These are phyloP conservation scores for Hemithea aestivaria DNA, from an alignment of 2,888 invertebrate species.

Conservation along the genomic window DNA sequence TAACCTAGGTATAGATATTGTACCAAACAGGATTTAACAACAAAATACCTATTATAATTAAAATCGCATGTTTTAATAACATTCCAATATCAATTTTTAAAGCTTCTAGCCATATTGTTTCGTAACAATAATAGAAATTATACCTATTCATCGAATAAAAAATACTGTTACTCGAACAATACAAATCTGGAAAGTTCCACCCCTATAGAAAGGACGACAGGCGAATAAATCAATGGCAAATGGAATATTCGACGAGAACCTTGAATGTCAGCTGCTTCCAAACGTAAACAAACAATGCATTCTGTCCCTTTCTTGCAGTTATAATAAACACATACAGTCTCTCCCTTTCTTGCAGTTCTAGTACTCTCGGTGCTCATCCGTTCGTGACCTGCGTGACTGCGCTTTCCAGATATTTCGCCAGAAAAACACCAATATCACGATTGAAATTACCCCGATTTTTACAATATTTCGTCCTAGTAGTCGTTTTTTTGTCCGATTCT, in stretches of 20 bases:
- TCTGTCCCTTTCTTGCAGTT: slow-evolving; percentile 6
- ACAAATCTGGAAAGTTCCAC: background rate
- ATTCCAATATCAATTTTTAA: too few relatives aligned
- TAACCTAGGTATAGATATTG: too few relatives aligned
- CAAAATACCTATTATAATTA: too few relatives aligned
- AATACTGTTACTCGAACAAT: too few relatives aligned
- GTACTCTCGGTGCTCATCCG: slow-evolving; percentile 4
- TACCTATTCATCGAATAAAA: too few relatives aligned
- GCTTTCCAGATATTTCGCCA: slow-evolving; percentile 25
- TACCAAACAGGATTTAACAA: too few relatives aligned
- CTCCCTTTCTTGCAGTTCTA: slow-evolving; percentile 9
- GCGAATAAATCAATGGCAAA: background rate
- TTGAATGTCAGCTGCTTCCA: slow-evolving; percentile 8
- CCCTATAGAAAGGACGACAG: too few relatives aligned
- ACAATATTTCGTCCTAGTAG: too few relatives aligned
- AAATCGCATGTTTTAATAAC: too few relatives aligned
- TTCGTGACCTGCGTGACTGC: background rate
- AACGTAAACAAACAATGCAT: background rate
- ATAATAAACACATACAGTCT: slow-evolving; percentile 3
- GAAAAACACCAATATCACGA: slow-evolving; percentile 7
- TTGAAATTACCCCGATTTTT: slow-evolving; percentile 8
- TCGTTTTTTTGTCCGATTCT: too few relatives aligned
- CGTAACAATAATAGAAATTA: too few relatives aligned
- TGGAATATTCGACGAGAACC: background rate
- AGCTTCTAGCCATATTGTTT: too few relatives aligned